phyloP scores from a whole-genome alignment of 1,140 invertebrate species.

The Caerostris extrusa region DNA sequence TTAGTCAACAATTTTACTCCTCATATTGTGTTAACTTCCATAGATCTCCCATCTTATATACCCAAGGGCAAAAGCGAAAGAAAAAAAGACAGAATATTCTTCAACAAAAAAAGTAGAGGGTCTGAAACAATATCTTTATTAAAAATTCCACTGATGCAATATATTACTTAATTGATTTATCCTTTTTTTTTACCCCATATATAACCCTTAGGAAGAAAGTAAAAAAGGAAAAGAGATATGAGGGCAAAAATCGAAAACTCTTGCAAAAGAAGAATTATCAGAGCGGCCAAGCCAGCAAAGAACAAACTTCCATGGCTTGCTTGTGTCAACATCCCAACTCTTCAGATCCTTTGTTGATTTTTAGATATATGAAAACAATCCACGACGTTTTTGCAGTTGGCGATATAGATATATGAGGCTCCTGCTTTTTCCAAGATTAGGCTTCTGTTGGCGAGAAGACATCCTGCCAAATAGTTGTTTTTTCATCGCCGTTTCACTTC shows the following conservation, averaged over 20 bases:
- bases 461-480: constrained; percentile 6
- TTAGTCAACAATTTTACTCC: constrained; percentile 39
- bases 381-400: constrained; percentile 44
- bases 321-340: constrained; percentile 58
- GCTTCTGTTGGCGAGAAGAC: neutral
- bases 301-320: constrained; percentile 29
- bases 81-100: neutral
- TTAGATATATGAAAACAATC: constrained; percentile 68
- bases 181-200: constrained; percentile 27
- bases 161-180: constrained; percentile 66
- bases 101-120: no score
- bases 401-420: constrained; percentile 4
- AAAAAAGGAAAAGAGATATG: neutral
- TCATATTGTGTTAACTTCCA: neutral
- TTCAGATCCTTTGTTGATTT: constrained; percentile 66
- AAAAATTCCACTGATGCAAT: constrained; percentile 32
- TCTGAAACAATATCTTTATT: constrained; percentile 54
- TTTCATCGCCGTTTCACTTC: neutral
- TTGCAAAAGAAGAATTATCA: constrained; percentile 8
- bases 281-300: neutral
- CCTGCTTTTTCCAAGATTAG: neutral
- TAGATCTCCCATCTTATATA: neutral
- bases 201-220: constrained; percentile 17
- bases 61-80: constrained; percentile 20
- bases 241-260: constrained; percentile 2